Percentiles rank a stretch among this genome's conserved stretches.
phyloP scores from a whole-genome alignment of 2,113 vertebrate species.

The Mionectes macconnelli region DNA sequence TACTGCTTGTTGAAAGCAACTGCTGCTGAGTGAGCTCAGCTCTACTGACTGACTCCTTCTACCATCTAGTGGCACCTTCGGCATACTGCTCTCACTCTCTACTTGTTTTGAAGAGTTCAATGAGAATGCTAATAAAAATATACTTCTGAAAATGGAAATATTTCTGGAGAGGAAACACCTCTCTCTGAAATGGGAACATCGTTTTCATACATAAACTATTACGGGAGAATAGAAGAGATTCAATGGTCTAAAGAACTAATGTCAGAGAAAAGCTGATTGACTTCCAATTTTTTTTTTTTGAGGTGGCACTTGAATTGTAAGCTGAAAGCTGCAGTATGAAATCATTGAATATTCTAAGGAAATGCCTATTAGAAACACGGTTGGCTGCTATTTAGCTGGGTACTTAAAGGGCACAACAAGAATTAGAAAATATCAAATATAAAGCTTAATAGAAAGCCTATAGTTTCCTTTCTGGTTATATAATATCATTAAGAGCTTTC shows the following conservation, averaged over 20 bases:
- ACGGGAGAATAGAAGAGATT: neutral
- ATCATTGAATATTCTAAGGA: neutral
- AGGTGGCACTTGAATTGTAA: neutral
- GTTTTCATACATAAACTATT: neutral
- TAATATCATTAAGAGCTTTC: neutral
- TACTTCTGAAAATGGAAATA: neutral
- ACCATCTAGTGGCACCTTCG: conserved; percentile 63
- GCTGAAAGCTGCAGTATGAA: neutral
- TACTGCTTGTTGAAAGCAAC: neutral
- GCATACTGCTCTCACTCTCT: neutral
- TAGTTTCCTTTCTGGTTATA: neutral
- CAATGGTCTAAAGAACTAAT: neutral
- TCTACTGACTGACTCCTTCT: conserved; percentile 38
- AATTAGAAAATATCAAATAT: neutral
- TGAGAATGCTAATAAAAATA: neutral
- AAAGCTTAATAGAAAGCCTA: neutral
- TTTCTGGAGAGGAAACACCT: neutral
- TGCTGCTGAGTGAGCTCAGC: neutral
- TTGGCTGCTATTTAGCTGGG: neutral
- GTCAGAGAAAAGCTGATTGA: neutral
- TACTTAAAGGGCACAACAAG: neutral
- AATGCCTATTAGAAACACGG: neutral
- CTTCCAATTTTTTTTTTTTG: neutral
- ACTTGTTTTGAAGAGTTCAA: neutral
- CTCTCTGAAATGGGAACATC: neutral